These are phyloP conservation scores for Anisognathus igniventris DNA, from an alignment of 2,797 vertebrate species.

Conservation along the genomic window DNA sequence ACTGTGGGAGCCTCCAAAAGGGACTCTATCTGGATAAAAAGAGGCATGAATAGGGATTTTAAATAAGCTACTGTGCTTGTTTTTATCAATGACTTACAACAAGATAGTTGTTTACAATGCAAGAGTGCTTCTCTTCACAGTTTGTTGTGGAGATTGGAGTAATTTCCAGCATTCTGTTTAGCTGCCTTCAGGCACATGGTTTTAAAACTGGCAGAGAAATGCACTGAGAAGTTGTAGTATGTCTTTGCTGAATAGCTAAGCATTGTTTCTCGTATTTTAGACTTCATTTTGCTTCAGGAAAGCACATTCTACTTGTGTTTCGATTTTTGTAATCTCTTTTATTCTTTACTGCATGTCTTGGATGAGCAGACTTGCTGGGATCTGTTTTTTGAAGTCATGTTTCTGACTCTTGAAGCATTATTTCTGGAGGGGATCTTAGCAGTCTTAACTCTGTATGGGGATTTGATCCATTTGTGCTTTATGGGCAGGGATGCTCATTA, in stretches of 20 bases:
- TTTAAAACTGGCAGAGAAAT: not conserved
- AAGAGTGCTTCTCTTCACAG: not conserved
- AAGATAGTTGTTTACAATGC: not conserved
- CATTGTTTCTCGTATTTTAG: not conserved
- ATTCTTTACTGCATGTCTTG: not conserved
- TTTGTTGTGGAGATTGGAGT: not conserved
- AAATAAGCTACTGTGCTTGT: not conserved
- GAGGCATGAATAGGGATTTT: not conserved
- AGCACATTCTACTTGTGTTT: not conserved
- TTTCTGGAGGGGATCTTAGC: not conserved
- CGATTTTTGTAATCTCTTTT: not conserved
- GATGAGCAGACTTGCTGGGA: not conserved
- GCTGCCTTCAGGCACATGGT: not conserved
- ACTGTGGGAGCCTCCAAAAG: not conserved
- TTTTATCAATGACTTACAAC: not conserved
- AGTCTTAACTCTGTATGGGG: not conserved
- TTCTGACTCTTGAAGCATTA: not conserved
- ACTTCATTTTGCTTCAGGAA: not conserved
- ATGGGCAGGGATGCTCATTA: not conserved
- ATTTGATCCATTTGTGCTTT: not conserved
- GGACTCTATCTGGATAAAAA: not conserved
- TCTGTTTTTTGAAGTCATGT: not conserved
- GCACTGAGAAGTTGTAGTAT: not conserved
- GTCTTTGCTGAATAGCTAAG: not conserved
- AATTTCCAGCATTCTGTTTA: not conserved